Conservation (phyloP, 2,888 invertebrate species). For the Lamellibrachia columna region DNA sequence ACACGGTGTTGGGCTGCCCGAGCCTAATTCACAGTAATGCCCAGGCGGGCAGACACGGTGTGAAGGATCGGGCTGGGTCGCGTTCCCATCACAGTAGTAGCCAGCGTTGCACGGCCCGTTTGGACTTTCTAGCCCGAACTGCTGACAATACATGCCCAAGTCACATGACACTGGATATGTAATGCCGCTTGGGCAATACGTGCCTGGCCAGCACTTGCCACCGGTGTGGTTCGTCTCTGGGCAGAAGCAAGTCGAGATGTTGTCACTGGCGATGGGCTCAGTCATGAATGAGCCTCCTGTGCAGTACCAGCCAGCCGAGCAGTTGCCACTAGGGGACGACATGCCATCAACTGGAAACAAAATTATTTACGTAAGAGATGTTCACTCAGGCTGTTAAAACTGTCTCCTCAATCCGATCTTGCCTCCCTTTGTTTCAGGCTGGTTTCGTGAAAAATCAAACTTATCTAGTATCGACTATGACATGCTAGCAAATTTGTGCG, state of each 20-base stretch:
- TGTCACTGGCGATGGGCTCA: conserved; percentile 48
- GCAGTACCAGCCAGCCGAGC: conserved; percentile 61
- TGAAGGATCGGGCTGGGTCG: conserved; percentile 51
- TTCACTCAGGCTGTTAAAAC: too few relatives aligned
- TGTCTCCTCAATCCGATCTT: too few relatives aligned
- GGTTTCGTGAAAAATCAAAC: too few relatives aligned
- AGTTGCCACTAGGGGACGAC: conserved; percentile 53
- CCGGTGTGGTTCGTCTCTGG: conserved; percentile 59
- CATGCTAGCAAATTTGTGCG: too few relatives aligned
- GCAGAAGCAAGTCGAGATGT: conserved; percentile 56
- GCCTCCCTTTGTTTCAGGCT: too few relatives aligned
- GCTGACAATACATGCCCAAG: conserved; percentile 56
- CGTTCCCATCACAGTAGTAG: conserved; percentile 56
- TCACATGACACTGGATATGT: conserved; percentile 55
- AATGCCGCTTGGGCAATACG: conserved; percentile 57
- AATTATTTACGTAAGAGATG: too few relatives aligned
- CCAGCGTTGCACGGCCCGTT: conserved; percentile 56
- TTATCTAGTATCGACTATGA: too few relatives aligned
- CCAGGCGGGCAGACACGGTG: conserved; percentile 51
- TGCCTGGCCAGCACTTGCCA: conserved; percentile 60
- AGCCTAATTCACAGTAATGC: conserved; percentile 54
- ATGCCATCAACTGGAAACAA: conserved; percentile 54
- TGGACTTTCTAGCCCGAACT: conserved; percentile 51
- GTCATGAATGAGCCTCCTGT: conserved; percentile 54
- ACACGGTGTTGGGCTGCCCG: conserved; percentile 54